A percentile compares a stretch with the other conserved stretches of the same genome.
Conservation (phyloP, 2,797 vertebrate species). For the Oophaga sylvatica region DNA sequence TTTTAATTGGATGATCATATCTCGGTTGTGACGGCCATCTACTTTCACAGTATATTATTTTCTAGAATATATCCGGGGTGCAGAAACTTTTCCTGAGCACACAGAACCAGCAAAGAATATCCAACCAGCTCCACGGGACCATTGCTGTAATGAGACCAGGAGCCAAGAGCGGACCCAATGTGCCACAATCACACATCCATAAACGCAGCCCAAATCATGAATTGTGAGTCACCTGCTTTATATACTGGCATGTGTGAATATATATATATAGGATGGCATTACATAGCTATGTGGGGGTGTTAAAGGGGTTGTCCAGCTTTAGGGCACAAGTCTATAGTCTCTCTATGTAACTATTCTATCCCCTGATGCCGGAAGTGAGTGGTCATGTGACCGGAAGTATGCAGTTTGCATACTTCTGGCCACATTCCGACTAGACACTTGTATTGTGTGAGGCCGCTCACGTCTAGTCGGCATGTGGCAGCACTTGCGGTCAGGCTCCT, state of each 20-base stretch:
- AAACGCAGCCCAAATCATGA: constrained; percentile 60
- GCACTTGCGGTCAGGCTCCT: too few relatives aligned
- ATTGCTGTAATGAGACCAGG: constrained; percentile 74
- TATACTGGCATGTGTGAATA: background rate
- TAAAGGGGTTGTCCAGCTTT: too few relatives aligned
- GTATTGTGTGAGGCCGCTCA: too few relatives aligned
- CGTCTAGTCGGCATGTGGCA: too few relatives aligned
- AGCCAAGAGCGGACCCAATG: constrained; percentile 62
- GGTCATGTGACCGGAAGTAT: too few relatives aligned
- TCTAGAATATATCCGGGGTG: constrained; percentile 23
- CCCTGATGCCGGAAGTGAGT: too few relatives aligned
- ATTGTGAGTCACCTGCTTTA: constrained; percentile 17
- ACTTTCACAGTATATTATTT: background rate
- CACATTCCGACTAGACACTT: too few relatives aligned
- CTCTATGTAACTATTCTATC: too few relatives aligned
- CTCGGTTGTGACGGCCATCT: background rate
- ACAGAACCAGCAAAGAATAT: constrained; percentile 74
- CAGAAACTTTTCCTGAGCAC: constrained; percentile 14
- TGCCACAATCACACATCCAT: constrained; percentile 40
- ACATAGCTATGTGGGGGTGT: background rate
- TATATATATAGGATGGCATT: background rate
- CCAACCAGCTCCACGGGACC: constrained; percentile 78
- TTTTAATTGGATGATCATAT: background rate
- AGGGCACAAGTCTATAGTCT: too few relatives aligned
- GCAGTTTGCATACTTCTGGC: too few relatives aligned